These are phyloP conservation scores for Platysternon megacephalum DNA, from an alignment of 2,113 vertebrate genomes.

Conservation along the genomic window DNA sequence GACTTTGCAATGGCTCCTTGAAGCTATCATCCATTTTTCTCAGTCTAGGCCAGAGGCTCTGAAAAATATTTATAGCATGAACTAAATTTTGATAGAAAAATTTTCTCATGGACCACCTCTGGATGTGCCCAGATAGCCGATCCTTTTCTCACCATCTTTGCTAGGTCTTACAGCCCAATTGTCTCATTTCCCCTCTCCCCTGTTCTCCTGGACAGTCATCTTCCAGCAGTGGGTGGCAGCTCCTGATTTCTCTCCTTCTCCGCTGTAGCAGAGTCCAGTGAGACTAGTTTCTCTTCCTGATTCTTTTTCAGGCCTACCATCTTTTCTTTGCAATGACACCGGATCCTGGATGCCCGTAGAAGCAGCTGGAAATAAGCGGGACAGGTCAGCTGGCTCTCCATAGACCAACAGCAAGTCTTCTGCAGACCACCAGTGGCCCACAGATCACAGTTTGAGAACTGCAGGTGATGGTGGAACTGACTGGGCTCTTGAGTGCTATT, in stretches of 20 bases:
- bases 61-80: conserved; percentile 23
- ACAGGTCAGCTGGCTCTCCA: not conserved
- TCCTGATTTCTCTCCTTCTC: not conserved
- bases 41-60: conserved; percentile 31
- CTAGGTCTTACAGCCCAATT: not conserved
- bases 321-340: not conserved
- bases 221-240: not conserved
- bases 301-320: not conserved
- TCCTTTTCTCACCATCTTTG: not conserved
- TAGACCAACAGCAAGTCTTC: not conserved
- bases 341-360: not conserved
- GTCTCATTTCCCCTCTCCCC: not conserved
- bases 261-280: not conserved
- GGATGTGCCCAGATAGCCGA: not conserved
- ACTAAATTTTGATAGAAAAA: not conserved
- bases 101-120: not conserved
- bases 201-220: not conserved
- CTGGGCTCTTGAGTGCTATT: not conserved
- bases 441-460: not conserved
- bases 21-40: not conserved
- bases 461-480: no score
- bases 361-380: not conserved
- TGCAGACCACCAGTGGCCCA: not conserved
- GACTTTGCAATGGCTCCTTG: not conserved
- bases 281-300: not conserved